Evolutionary conservation across 2,797 vertebrate species (phyloP), one percentile per base, ranked within the genome.

Genomic region (Hapalemur alaotrensis): DNA sequence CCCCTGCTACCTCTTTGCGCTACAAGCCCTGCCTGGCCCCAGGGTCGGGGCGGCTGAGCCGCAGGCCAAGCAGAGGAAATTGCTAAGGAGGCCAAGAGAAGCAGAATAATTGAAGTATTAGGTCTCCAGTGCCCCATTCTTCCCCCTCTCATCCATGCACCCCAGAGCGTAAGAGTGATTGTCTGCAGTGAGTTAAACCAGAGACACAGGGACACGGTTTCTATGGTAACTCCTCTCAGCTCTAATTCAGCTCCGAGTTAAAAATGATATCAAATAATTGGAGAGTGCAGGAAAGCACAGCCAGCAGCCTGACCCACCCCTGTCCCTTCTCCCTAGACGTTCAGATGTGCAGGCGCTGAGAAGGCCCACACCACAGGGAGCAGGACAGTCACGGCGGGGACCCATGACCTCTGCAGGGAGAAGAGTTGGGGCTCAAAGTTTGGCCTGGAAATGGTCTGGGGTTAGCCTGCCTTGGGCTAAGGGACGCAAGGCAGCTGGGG

Each of bases 261-360:
- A 98, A 98, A 98, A 98, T 95, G 93, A 98, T 98, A 98, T 97
- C 97, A 98, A 98, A 98, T 98, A 97, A 98, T 98, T 98, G 98
- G 98, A 97, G 98, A 98, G 98, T 85, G 96, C 97, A 95, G 95
- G 95, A 76, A 95, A 97, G 93, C 92, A 79, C 0, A 48, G 98
- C 88, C 96, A 94, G 98, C 35, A 73, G 93, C 61, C 80, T 82
- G 94, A 88, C 86, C 63, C 14, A 7, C 91, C 69, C 12, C 7
- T 0, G 13, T 25, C 80, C 67, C 52, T 41, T 69, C 72, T 48
- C 14, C n/a, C 59, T 2, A 9, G 81, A 75, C 90, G 59, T 93
- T 69, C 94, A 76, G 87, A 93, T 86, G 41, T 72, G 50, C 2
- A 32, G 82, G 80, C 78, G 70, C 73, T 0, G 12, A 41, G 54